Percentiles rank a stretch among this genome's conserved stretches.
Conservation (phyloP, 2,113 vertebrate species). For the Riparia riparia region DNA sequence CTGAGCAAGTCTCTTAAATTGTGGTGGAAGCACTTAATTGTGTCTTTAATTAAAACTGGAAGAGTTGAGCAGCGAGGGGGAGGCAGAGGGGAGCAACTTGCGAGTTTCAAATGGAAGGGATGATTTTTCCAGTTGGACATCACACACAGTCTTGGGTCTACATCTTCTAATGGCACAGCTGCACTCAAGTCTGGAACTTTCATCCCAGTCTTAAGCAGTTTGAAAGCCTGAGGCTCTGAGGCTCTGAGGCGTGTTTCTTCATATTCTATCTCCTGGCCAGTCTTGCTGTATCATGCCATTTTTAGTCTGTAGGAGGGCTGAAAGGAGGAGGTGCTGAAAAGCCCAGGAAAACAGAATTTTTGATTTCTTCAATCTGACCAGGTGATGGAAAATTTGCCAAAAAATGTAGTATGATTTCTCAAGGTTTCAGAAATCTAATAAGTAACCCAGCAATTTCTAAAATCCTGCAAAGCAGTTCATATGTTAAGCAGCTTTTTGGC, state of each 20-base stretch:
- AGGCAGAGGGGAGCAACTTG: neutral
- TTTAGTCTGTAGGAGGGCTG: neutral
- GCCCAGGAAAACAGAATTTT: neutral
- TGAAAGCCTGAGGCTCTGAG: neutral
- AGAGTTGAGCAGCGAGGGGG: neutral
- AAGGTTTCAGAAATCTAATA: neutral
- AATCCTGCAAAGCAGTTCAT: neutral
- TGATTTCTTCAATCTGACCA: neutral
- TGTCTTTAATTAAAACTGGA: neutral
- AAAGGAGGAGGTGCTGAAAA: constrained; percentile 16
- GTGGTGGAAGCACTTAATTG: neutral
- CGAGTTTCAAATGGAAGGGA: neutral
- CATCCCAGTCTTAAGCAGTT: neutral
- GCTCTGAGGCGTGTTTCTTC: neutral
- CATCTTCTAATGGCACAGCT: neutral
- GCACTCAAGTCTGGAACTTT: fast-evolving
- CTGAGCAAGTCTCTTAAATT: neutral
- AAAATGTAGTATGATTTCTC: neutral
- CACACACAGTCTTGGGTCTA: fast-evolving
- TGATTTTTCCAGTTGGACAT: neutral
- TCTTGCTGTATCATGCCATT: neutral
- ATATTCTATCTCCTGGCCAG: neutral
- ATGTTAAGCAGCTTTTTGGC: neutral
- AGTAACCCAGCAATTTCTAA: neutral
- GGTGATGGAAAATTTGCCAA: neutral